A percentile compares a stretch with the other conserved stretches of the same genome.
Conservation (phyloP, 2,797 vertebrate species). For the Fringilla coelebs region DNA sequence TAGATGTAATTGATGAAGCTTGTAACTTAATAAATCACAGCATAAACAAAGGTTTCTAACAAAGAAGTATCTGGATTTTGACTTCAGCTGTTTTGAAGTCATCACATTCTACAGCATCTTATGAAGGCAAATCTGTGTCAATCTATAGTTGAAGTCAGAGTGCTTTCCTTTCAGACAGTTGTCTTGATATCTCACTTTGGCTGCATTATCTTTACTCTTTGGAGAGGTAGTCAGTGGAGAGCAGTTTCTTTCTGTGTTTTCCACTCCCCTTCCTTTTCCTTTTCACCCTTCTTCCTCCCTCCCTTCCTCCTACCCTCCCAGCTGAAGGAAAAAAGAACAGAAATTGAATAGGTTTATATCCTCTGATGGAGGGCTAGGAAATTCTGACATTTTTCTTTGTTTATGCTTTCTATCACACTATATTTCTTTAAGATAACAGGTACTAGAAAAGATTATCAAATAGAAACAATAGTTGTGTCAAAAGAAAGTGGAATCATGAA, state of each 20-base stretch:
- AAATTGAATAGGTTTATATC: neutral
- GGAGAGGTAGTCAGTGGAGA: neutral
- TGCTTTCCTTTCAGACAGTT: neutral
- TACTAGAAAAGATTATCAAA: neutral
- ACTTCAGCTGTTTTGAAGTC: neutral
- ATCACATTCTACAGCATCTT: neutral
- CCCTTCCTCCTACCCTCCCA: neutral
- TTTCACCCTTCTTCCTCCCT: neutral
- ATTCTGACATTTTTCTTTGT: neutral
- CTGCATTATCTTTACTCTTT: neutral
- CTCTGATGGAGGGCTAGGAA: neutral
- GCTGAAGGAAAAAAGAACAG: neutral
- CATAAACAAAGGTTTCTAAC: neutral
- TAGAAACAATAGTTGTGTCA: neutral
- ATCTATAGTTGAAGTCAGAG: neutral
- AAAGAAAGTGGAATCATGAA: neutral
- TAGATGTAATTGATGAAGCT: neutral
- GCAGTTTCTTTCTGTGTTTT: neutral
- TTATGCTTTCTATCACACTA: neutral
- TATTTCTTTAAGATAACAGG: neutral
- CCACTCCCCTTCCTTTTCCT: neutral
- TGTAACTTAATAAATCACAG: neutral
- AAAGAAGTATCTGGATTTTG: neutral
- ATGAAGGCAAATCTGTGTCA: neutral
- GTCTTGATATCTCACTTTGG: neutral